Percentiles rank a stretch among this genome's conserved stretches.
phyloP scores from a whole-genome alignment of 2,888 invertebrate species.

The Entomobrya multifasciata region DNA sequence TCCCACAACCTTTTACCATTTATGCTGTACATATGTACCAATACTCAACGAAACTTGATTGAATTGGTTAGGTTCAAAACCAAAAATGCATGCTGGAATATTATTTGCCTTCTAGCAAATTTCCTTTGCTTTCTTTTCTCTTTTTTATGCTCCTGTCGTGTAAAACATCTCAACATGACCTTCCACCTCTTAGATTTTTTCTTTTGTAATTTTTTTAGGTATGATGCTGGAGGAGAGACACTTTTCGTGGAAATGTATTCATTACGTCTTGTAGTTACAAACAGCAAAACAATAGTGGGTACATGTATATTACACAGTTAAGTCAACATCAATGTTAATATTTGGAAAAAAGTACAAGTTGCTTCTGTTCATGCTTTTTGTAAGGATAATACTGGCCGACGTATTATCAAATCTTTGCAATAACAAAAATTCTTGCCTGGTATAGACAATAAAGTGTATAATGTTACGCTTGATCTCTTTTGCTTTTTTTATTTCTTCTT shows the following conservation, averaged over 20 bases:
- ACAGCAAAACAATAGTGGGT: background rate
- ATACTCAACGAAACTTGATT: background rate
- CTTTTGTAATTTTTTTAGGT: background rate
- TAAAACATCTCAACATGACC: slow-evolving; percentile 59
- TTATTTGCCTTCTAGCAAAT: slow-evolving; percentile 32
- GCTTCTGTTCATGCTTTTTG: slow-evolving; percentile 24
- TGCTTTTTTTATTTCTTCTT: slow-evolving; percentile 36
- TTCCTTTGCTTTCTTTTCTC: background rate
- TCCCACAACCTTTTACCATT: slow-evolving; percentile 11
- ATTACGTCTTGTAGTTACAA: slow-evolving; percentile 59
- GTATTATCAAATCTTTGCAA: too few species aligned
- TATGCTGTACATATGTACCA: background rate
- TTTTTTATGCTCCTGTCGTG: slow-evolving; percentile 42
- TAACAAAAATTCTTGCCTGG: too few species aligned
- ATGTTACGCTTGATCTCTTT: background rate
- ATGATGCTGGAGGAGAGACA: slow-evolving; percentile 37
- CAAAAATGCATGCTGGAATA: too few species aligned
- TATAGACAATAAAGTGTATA: background rate
- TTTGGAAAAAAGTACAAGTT: slow-evolving; percentile 4
- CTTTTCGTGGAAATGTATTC: slow-evolving; percentile 59
- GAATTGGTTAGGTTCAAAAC: background rate
- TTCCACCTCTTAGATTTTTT: slow-evolving; percentile 13
- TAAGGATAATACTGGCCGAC: too few species aligned
- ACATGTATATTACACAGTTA: background rate
- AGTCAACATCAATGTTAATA: slow-evolving; percentile 57